Percentiles rank a stretch among this genome's conserved stretches.
Conservation (phyloP, 2,113 vertebrate genomes). For the Prionailurus bengalensis region DNA sequence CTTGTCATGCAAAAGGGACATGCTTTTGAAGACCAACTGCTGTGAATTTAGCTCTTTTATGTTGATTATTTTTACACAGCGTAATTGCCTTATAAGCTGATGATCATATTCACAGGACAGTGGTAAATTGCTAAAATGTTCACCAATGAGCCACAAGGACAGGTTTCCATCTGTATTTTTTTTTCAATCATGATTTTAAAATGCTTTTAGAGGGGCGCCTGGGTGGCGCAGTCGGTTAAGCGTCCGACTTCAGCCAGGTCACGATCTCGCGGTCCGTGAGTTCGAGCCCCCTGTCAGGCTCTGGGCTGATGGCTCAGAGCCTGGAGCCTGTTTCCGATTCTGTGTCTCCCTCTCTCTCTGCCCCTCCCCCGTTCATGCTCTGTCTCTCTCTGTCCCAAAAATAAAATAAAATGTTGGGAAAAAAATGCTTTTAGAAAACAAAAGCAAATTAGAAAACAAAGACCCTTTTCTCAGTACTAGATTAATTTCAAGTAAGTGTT, state of each 20-base stretch:
- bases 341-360: too few relatives aligned
- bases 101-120: slow-evolving; percentile 71
- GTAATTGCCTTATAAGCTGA: slow-evolving; percentile 80
- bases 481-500: neutral
- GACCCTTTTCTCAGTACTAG: neutral
- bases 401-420: too few relatives aligned
- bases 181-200: neutral
- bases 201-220: neutral
- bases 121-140: slow-evolving; percentile 77
- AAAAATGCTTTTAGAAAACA: neutral
- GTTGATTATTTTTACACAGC: slow-evolving; percentile 76
- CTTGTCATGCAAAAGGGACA: slow-evolving; percentile 73
- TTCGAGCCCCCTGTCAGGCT: too few relatives aligned
- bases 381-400: too few relatives aligned
- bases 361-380: too few relatives aligned
- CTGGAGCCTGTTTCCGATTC: too few relatives aligned
- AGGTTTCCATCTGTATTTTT: neutral
- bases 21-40: slow-evolving; percentile 72
- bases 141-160: neutral
- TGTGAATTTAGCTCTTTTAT: slow-evolving; percentile 64
- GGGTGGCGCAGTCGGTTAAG: too few relatives aligned
- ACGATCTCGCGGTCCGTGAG: too few relatives aligned
- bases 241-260: too few relatives aligned
- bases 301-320: too few relatives aligned
- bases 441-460: slow-evolving; percentile 8